These are phyloP conservation scores for Chrysocyon brachyurus DNA, from an alignment of 2,797 vertebrate species.

Conservation along the genomic window DNA sequence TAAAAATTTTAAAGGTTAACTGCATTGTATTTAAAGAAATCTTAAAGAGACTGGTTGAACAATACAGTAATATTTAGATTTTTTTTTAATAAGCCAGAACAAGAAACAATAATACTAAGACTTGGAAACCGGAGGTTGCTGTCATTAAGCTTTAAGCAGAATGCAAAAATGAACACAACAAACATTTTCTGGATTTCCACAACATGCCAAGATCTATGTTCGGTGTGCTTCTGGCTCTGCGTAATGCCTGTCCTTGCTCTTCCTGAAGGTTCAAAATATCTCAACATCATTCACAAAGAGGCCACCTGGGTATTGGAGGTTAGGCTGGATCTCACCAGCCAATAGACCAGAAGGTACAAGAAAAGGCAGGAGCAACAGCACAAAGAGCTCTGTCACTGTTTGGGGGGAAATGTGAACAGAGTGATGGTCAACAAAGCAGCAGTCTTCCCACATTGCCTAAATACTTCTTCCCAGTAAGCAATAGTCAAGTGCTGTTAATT, in stretches of 20 bases:
- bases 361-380: background rate
- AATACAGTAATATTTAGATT: background rate
- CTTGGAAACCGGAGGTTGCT: background rate
- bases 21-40: background rate
- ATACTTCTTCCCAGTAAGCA: background rate
- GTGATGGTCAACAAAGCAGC: background rate
- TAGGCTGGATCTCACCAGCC: background rate
- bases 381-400: background rate
- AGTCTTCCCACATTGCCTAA: background rate
- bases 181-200: background rate
- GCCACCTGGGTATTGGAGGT: background rate
- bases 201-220: background rate
- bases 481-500: background rate
- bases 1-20: constrained; percentile 12
- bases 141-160: background rate
- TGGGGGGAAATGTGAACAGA: background rate
- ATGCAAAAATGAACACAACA: background rate
- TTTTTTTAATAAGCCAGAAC: background rate
- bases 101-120: background rate
- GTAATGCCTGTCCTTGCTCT: background rate
- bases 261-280: background rate
- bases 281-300: constrained; percentile 4
- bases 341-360: background rate
- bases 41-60: background rate
- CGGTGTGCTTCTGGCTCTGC: background rate